phyloP scores from a whole-genome alignment of 2,888 invertebrate genomes.

The Metellina segmentata region DNA sequence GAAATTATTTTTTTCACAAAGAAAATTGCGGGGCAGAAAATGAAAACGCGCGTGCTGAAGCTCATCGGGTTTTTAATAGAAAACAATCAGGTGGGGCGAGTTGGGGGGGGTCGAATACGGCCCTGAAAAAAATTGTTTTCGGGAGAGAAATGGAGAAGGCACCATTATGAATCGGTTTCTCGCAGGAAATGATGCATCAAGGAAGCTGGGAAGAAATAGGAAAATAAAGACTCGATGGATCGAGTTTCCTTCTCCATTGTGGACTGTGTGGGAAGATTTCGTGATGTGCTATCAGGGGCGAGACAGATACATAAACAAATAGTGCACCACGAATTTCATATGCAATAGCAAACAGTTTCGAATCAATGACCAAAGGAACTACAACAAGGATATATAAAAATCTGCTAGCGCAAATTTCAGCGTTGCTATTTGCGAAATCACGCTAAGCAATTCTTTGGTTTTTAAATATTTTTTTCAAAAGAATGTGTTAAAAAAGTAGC shows the following conservation, averaged over 20 bases:
- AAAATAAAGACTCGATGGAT: neutral
- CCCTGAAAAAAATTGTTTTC: neutral
- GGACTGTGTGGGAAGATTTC: too few relatives aligned
- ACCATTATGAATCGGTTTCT: neutral
- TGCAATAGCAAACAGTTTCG: too few relatives aligned
- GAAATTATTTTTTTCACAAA: neutral
- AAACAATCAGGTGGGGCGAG: neutral
- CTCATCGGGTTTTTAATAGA: neutral
- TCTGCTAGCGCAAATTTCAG: too few relatives aligned
- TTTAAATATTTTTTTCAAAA: too few relatives aligned
- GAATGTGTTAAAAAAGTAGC: too few relatives aligned
- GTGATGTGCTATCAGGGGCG: too few relatives aligned
- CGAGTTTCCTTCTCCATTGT: neutral
- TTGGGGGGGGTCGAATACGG: neutral
- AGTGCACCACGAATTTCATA: too few relatives aligned
- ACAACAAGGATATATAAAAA: too few relatives aligned
- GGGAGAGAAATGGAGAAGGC: neutral
- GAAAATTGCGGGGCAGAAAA: neutral
- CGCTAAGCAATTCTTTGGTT: too few relatives aligned
- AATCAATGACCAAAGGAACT: too few relatives aligned
- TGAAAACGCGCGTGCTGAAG: neutral
- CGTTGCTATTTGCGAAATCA: too few relatives aligned
- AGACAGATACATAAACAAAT: too few relatives aligned
- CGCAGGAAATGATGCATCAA: neutral
- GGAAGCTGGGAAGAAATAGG: neutral